A percentile compares a stretch with the other conserved stretches of the same genome.
phyloP scores from a whole-genome alignment of 1,140 invertebrate species.

The Helicoverpa armigera region DNA sequence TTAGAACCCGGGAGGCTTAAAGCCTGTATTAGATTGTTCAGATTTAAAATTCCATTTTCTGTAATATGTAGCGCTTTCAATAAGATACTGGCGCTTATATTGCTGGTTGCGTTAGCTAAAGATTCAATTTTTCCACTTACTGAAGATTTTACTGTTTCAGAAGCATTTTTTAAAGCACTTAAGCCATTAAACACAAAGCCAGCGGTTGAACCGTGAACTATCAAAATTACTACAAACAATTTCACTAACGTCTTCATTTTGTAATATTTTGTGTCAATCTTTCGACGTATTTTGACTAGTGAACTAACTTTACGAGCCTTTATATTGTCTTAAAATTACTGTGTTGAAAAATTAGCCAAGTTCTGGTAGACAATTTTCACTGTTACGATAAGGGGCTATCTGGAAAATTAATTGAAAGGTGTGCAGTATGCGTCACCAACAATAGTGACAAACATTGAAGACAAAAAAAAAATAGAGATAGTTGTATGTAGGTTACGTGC shows the following conservation, averaged over 20 bases:
- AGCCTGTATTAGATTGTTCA: too few species aligned
- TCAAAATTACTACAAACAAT: neutral
- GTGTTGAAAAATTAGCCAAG: neutral
- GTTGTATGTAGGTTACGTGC: too few species aligned
- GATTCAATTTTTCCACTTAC: neutral
- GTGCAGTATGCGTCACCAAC: too few species aligned
- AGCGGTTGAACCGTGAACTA: neutral
- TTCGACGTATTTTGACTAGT: neutral
- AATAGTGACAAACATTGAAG: too few species aligned
- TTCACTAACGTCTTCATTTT: neutral
- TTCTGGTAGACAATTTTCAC: neutral
- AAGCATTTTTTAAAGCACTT: neutral
- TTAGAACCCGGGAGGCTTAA: too few species aligned
- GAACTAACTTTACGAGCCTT: neutral
- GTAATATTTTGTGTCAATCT: neutral
- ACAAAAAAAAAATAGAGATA: too few species aligned
- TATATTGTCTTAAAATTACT: neutral
- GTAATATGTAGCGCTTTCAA: too few species aligned
- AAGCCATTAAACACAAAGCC: neutral
- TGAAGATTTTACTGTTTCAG: too few species aligned
- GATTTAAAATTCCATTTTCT: too few species aligned
- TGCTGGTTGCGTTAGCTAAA: neutral
- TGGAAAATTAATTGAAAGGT: too few species aligned
- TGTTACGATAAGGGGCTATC: too few species aligned
- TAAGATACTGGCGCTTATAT: too few species aligned